Evolutionary conservation across 2,888 invertebrate genomes (phyloP).

Genomic region (Athetis lepigone): DNA sequence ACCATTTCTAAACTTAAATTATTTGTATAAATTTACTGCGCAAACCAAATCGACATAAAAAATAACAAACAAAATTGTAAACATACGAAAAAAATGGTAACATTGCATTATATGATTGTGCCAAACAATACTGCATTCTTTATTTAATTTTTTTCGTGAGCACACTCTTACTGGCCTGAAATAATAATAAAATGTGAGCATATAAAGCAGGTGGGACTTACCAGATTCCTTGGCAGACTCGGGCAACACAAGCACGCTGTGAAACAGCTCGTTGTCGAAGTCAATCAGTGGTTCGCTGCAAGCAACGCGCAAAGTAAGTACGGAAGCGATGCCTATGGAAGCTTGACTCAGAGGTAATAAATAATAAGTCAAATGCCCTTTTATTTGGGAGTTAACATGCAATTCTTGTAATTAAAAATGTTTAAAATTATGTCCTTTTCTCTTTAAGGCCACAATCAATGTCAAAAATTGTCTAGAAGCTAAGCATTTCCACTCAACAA

Average conservation of each 20-base stretch:
- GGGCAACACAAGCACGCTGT: slow-evolving; percentile 84
- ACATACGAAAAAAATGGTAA: not conserved
- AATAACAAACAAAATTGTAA: no score
- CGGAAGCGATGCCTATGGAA: slow-evolving; percentile 42
- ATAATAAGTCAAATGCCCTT: not conserved
- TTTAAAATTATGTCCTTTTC: no score
- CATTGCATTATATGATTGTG: not conserved
- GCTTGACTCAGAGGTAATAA: slow-evolving; percentile 9
- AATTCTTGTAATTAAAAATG: no score
- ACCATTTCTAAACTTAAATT: no score
- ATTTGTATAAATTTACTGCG: no score
- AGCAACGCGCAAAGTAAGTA: slow-evolving; percentile 61
- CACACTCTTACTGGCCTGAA: not conserved
- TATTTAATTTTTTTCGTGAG: not conserved
- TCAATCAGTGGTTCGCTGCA: slow-evolving; percentile 87
- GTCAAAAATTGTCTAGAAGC: no score
- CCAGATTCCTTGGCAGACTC: slow-evolving; percentile 85
- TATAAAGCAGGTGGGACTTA: slow-evolving; percentile 67
- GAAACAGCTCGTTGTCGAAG: slow-evolving; percentile 87
- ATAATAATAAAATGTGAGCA: slow-evolving; percentile 14
- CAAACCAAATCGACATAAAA: no score
- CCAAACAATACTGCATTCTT: not conserved
- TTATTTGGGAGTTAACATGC: not conserved
- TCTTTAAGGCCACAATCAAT: no score
- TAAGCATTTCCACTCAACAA: no score